Evolutionary conservation across 2,888 invertebrate species (phyloP), one percentile per base, ranked within the genome.

Genomic region (Metallyticus violacea): DNA sequence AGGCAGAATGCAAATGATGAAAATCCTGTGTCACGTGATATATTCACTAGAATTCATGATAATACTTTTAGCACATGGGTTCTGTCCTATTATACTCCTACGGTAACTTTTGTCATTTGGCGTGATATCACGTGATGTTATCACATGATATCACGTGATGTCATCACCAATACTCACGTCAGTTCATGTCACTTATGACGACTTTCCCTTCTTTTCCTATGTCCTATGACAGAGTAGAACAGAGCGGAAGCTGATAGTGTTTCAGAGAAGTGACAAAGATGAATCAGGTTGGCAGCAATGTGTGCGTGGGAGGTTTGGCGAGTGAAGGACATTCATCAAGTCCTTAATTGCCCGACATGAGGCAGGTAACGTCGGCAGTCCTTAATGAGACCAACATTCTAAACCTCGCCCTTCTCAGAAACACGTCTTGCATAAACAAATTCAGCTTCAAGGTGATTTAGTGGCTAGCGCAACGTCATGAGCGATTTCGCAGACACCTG

Each of bases 311-410:
- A n/a, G 77, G 77, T 40, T 62, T 62, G 40, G 40, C 40, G 40
- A 62, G 15, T 62, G 40, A 62, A 62, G 76, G 81, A 29, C 87
- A 87, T 87, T 87, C 85, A 87, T 87, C 87, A 87, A 85, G n/a
- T 9, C 78, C 27, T 85, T 85, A 87, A 87, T 85, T 85, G 87
- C 81, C 85, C 81, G 76, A 85, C 85, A 85, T 81, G 62, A 81
- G 85, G 40, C 40, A 62, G 40, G 40, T 22, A 62, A n/a, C 15
- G 40, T 62, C 9, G 40, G n/a, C n/a, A 62, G 40, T 62, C 40
- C 40, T 62, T 62, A 62, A 62, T 62, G 40, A 62, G 40, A 62
- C 40, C 40, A 22, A 4, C 40, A 62, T 62, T 62, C 40, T 62
- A 62, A 15, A 62, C 40, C 40, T 62, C 40, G 40, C 40, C 40